Conservation (phyloP, 2,113 vertebrate species). For the Coregonus clupeaformis region DNA sequence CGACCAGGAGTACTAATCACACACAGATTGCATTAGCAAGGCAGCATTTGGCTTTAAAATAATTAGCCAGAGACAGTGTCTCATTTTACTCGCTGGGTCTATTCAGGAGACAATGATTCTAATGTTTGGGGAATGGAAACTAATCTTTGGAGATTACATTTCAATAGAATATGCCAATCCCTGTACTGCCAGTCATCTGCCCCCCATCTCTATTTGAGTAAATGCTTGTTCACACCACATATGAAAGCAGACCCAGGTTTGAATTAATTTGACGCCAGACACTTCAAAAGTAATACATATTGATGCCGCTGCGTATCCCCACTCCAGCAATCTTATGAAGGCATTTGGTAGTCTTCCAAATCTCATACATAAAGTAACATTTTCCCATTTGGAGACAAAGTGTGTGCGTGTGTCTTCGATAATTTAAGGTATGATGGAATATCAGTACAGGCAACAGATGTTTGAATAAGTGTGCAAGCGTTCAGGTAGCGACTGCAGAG, state of each 20-base stretch:
- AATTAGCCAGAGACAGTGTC: constrained; percentile 48
- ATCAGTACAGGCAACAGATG: not conserved
- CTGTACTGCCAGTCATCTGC: not conserved
- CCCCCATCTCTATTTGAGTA: constrained; percentile 7
- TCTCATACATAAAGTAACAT: not conserved
- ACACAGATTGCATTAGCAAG: constrained; percentile 56
- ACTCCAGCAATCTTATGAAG: constrained; percentile 10
- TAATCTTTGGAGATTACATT: constrained; percentile 18
- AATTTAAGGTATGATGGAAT: not conserved
- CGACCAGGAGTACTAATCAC: constrained; percentile 61
- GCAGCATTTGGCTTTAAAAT: constrained; percentile 56
- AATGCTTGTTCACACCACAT: constrained; percentile 24
- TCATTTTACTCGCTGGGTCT: constrained; percentile 10
- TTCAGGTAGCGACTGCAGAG: not conserved
- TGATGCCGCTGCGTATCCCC: not conserved
- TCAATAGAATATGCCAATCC: not conserved
- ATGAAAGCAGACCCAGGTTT: constrained; percentile 3
- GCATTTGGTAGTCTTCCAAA: constrained; percentile 1
- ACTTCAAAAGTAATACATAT: constrained; percentile 9
- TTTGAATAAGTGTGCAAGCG: not conserved
- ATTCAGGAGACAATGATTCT: not conserved
- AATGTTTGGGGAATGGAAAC: not conserved
- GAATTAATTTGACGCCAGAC: constrained; percentile 11
- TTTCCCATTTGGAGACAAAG: not conserved
- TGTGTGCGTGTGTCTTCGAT: not conserved